These are phyloP conservation scores for Lycopodina hypogea DNA, from an alignment of 37 sponge, comb jelly and placozoan genomes.

Conservation along the genomic window DNA sequence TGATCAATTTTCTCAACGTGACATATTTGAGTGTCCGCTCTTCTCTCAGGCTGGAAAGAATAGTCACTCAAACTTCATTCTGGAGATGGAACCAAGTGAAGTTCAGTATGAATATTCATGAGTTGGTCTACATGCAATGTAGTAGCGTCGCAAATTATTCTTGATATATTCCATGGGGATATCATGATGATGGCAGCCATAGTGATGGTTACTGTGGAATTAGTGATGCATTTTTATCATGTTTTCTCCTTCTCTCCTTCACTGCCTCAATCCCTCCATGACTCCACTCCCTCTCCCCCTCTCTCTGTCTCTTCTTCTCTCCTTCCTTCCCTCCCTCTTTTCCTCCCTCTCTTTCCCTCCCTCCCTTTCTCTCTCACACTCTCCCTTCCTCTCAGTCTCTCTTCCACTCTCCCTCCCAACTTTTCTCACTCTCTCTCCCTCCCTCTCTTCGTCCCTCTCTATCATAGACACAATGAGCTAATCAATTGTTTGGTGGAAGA, in stretches of 20 bases:
- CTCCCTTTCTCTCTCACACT: not conserved
- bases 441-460: not conserved
- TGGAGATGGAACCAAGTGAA: not conserved
- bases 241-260: no score
- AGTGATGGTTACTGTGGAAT: no score
- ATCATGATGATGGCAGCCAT: no score
- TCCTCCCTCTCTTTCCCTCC: not conserved
- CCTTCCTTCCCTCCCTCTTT: not conserved
- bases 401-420: not conserved
- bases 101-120: not conserved
- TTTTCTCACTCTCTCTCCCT: not conserved
- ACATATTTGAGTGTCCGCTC: conserved; percentile 1
- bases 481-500: not conserved
- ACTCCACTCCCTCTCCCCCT: not conserved
- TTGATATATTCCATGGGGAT: no score
- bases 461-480: not conserved
- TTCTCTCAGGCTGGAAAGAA: not conserved
- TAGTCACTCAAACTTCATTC: not conserved
- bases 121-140: not conserved
- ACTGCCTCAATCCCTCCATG: no score
- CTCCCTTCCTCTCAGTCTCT: not conserved
- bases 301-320: not conserved
- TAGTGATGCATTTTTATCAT: no score
- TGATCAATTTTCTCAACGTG: not conserved
- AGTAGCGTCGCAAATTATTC: no score